Percentiles rank a stretch among this genome's conserved stretches.
These are phyloP conservation scores for Spinus olivaceus DNA, from an alignment of 2,797 vertebrate species.

Conservation along the genomic window DNA sequence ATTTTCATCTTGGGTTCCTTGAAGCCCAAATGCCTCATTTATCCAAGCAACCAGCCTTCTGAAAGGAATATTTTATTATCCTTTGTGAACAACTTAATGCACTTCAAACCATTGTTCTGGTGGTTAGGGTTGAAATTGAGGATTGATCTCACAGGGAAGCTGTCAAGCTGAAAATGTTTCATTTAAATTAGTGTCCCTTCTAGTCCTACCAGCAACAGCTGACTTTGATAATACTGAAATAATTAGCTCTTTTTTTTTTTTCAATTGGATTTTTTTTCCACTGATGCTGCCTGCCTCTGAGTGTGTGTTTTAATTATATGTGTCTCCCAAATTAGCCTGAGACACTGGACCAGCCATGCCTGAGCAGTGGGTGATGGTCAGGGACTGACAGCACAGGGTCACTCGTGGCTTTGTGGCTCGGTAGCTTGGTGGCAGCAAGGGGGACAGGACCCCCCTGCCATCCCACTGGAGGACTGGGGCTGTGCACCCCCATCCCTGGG, in stretches of 20 bases:
- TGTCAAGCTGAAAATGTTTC: constrained; percentile 61
- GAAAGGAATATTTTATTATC: constrained; percentile 56
- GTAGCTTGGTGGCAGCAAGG: rapidly evolving
- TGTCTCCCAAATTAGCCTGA: not conserved
- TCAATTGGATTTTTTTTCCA: constrained; percentile 8
- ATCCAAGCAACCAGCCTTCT: constrained; percentile 14
- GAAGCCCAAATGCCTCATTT: constrained; percentile 36
- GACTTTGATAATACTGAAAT: constrained; percentile 58
- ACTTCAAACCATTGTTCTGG: constrained; percentile 57
- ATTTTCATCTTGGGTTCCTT: constrained; percentile 50
- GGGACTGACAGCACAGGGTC: rapidly evolving
- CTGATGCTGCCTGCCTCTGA: constrained; percentile 31
- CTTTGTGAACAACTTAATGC: constrained; percentile 59
- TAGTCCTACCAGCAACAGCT: constrained; percentile 53
- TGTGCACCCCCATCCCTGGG: not conserved
- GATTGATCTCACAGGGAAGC: constrained; percentile 56
- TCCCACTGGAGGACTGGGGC: rapidly evolving
- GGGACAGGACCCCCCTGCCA: rapidly evolving
- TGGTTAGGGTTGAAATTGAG: constrained; percentile 40
- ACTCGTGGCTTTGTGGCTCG: rapidly evolving
- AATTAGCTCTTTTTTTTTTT: constrained; percentile 32
- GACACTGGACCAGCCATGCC: not conserved
- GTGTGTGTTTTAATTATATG: constrained; percentile 9
- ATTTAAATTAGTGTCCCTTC: constrained; percentile 55
- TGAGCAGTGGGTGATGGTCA: rapidly evolving